A percentile compares a stretch with the other conserved stretches of the same genome.
Evolutionary conservation across 2,797 vertebrate genomes (phyloP).

Genomic region (Triplophysa yarkandensis): DNA sequence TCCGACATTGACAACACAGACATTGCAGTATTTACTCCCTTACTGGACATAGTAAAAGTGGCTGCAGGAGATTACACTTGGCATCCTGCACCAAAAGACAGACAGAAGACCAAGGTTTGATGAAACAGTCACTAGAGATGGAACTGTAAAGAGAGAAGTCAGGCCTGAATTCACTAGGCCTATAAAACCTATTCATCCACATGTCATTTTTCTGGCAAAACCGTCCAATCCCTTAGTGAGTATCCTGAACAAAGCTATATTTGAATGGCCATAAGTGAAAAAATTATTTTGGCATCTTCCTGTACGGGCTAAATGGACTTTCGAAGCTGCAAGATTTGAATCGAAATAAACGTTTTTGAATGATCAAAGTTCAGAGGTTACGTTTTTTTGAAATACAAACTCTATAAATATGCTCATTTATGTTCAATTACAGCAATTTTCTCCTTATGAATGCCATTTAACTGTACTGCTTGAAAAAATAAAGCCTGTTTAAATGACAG

Average conservation of each 20-base stretch:
- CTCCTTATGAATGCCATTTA: too few species aligned
- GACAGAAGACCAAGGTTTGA: conserved; percentile 28
- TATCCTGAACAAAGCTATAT: neutral
- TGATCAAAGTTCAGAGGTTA: neutral
- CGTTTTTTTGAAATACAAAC: too few species aligned
- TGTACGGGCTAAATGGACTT: too few species aligned
- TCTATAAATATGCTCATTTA: too few species aligned
- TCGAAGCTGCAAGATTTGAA: too few species aligned
- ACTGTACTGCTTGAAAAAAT: too few species aligned
- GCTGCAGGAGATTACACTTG: conserved; percentile 15
- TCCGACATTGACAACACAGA: neutral
- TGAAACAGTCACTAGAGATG: neutral
- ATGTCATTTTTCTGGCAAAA: too few species aligned
- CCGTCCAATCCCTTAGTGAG: neutral
- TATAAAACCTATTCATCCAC: neutral
- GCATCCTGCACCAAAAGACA: conserved; percentile 1
- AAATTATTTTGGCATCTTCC: neutral
- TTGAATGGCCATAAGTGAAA: neutral
- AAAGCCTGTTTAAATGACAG: too few species aligned
- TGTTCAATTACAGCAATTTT: too few species aligned
- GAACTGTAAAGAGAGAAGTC: neutral
- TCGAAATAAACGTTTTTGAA: neutral
- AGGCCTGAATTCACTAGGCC: neutral
- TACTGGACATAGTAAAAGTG: neutral
- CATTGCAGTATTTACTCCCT: neutral